phyloP scores from a whole-genome alignment of 1,140 invertebrate genomes.

The Octopus bimaculoides region DNA sequence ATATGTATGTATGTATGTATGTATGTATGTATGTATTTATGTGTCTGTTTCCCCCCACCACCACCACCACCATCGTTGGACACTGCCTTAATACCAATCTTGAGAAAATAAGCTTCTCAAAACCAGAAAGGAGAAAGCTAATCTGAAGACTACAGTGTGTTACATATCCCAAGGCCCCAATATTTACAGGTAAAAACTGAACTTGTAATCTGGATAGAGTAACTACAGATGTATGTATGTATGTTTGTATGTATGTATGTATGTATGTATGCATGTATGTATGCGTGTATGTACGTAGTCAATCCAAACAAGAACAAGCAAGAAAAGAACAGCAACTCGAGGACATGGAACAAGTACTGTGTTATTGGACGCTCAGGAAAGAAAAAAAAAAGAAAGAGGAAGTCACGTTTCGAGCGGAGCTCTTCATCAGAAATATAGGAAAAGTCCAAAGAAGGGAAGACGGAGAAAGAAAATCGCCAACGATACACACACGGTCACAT shows the following conservation, averaged over 20 bases:
- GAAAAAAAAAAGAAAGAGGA: not conserved
- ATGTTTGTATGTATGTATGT: not conserved
- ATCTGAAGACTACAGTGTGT: not conserved
- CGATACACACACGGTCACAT: not conserved
- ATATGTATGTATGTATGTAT: too few species aligned
- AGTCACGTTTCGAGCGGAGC: too few species aligned
- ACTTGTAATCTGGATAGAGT: not conserved
- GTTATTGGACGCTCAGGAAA: not conserved
- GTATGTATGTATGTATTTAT: too few species aligned
- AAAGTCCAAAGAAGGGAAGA: not conserved
- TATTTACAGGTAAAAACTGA: not conserved
- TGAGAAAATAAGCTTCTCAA: not conserved
- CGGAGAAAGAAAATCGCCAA: not conserved
- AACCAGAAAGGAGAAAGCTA: not conserved
- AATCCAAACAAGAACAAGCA: not conserved
- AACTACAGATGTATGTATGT: not conserved
- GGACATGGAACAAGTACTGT: not conserved
- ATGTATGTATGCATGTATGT: not conserved
- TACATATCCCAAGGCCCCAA: not conserved
- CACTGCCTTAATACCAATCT: not conserved
- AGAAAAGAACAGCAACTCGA: not conserved
- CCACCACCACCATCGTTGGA: too few species aligned
- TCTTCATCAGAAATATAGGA: too few species aligned
- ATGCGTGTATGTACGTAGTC: not conserved
- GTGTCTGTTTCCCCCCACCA: too few species aligned